These are phyloP conservation scores for Cancer borealis DNA, from an alignment of 2,888 invertebrate species.

Conservation along the genomic window DNA sequence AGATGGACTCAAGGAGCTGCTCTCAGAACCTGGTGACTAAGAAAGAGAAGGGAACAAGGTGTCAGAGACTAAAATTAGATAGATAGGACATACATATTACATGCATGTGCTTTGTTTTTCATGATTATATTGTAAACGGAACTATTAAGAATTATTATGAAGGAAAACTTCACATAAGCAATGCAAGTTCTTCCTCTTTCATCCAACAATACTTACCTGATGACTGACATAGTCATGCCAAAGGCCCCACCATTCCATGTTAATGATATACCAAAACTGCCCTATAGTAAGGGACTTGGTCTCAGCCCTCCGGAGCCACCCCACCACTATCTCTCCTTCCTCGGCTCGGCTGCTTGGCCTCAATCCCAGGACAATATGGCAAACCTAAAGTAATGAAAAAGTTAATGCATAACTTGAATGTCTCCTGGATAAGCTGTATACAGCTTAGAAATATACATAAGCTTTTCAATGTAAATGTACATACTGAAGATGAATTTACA, in stretches of 20 bases:
- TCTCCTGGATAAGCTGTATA: no score
- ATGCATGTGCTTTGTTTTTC: not conserved
- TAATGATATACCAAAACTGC: constrained; percentile 93
- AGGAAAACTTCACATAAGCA: not conserved
- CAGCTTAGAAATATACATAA: not conserved
- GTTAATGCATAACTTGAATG: no score
- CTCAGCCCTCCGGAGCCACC: constrained; percentile 90
- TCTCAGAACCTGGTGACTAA: constrained; percentile 64
- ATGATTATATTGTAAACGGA: not conserved
- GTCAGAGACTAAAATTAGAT: not conserved
- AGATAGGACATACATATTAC: not conserved
- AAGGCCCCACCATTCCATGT: constrained; percentile 91
- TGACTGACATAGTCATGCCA: constrained; percentile 87
- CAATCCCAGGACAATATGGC: constrained; percentile 92
- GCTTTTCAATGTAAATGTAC: not conserved
- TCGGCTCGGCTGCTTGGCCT: constrained; percentile 89
- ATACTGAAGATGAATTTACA: not conserved
- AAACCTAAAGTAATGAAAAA: constrained; percentile 82
- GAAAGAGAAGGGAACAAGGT: not conserved
- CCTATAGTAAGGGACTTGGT: constrained; percentile 88
- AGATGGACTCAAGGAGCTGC: constrained; percentile 69
- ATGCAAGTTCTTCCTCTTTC: not conserved
- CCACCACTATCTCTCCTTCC: constrained; percentile 90
- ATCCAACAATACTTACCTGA: constrained; percentile 66
- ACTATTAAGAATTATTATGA: not conserved